Conservation (phyloP, 2,888 invertebrate genomes). For the Tinea semifulvella region DNA sequence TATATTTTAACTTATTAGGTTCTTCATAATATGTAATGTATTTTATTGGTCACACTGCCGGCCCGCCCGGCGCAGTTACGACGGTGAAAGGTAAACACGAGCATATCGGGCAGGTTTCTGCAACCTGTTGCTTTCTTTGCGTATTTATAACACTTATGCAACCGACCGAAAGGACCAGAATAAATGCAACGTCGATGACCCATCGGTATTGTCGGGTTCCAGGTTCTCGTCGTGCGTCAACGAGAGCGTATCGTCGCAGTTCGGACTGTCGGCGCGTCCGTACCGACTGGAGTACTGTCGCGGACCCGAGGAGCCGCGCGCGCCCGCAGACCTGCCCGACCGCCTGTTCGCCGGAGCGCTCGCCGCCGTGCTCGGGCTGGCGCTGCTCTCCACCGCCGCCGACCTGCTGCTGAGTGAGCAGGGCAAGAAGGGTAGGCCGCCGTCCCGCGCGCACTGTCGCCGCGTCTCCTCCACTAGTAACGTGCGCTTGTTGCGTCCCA, state of each 20-base stretch:
- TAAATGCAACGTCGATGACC: no score
- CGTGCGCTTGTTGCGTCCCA: slow-evolving; percentile 20
- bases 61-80: no score
- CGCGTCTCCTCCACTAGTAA: background rate
- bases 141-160: no score
- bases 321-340: slow-evolving; percentile 19
- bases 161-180: no score
- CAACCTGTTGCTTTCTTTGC: no score
- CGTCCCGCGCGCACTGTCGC: background rate
- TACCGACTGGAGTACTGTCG: slow-evolving; percentile 44
- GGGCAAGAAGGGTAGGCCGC: slow-evolving; percentile 37
- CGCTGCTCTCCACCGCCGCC: slow-evolving; percentile 37
- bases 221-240: slow-evolving; percentile 53
- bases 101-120: no score
- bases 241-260: slow-evolving; percentile 31
- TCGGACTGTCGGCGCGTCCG: slow-evolving; percentile 43
- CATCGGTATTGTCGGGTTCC: no score
- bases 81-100: no score
- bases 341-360: slow-evolving; percentile 35
- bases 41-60: no score
- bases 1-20: no score
- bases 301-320: background rate
- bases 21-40: no score
- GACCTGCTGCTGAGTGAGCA: slow-evolving; percentile 40
- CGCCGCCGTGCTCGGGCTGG: slow-evolving; percentile 40